Base-by-base conservation (phyloP, 2,113 vertebrate species). In the Stercorarius parasiticus region DNA sequence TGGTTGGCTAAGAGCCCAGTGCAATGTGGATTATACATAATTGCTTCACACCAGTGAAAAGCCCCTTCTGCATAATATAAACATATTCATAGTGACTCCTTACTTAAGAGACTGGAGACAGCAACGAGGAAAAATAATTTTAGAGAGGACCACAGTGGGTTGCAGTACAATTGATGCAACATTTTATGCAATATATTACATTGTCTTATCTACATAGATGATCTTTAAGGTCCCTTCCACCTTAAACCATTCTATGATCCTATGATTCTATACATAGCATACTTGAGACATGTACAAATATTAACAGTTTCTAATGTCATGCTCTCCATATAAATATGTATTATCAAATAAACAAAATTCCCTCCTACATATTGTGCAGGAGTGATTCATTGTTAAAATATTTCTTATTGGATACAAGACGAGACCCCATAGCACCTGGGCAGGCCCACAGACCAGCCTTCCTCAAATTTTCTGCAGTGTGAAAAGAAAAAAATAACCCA, bases 1-100 rank as follows among this genome's bases (percentile, higher is more conserved):
- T 43, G 78, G 78, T 78, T 97, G 95, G 96, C 86, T 89, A 45
- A 70, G 80, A 0, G n/a, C 95, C 87, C 79, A 62, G 86, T 52
- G 81, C 53, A 20, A 77, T 77, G 78, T 90, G 90, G 82, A 90
- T 95, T 93, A 40, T 19, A 85, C 82, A 30, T 87, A 95, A 94
- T 85, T 96, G 84, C 50, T 94, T 95, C 94, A 90, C 93, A 95
- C 89, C 83, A 94, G 58, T 36, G 70, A 95, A 94, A 87, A 95
- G 23, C 53, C 74, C 43, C 77, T 91, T 95, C 95, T 95, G 77
- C 73, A 69, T 69, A 62, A n/a, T 76, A 80, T 69, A 95, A 97
- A 94, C 73, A 94, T 30, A 74, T 53, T 79, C 91, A 79, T 56
- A 80, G 32, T 76, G 73, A 73, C 55, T 80, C 53, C 55, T 77